Conservation (phyloP, 1,140 invertebrate genomes). For the Atta colombica region DNA sequence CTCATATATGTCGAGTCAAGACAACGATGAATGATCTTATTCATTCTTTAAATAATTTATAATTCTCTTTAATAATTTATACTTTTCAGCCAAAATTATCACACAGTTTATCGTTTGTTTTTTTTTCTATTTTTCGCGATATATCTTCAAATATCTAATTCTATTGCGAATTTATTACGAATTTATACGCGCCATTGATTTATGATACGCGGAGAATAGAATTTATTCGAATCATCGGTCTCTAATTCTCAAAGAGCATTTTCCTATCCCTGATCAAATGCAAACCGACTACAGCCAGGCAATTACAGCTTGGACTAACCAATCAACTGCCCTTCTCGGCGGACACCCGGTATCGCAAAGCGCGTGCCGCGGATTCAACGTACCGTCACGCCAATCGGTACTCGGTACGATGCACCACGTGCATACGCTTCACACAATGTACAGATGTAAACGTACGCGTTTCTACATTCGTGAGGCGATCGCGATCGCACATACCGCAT, state of each 20-base stretch:
- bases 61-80: background rate
- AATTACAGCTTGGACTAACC: conserved; percentile 47
- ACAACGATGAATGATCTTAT: background rate
- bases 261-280: conserved; percentile 42
- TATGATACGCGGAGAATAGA: background rate
- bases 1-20: too few species aligned
- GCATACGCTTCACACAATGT: conserved; percentile 35
- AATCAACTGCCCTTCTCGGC: conserved; percentile 68
- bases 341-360: conserved; percentile 72
- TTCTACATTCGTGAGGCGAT: conserved; percentile 10
- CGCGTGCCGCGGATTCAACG: conserved; percentile 72
- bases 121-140: background rate
- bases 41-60: background rate
- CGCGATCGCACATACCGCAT: background rate
- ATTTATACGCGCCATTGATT: conserved; percentile 1
- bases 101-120: background rate
- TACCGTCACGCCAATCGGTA: conserved; percentile 73
- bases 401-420: conserved; percentile 56
- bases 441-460: conserved; percentile 23
- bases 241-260: conserved; percentile 36
- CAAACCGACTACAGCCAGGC: conserved; percentile 30
- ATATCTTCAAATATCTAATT: background rate
- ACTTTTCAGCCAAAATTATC: background rate
- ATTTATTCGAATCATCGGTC: conserved; percentile 1
- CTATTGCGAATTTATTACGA: background rate